phyloP scores from a whole-genome alignment of 2,888 invertebrate species.

The Drosophila gaucha region DNA sequence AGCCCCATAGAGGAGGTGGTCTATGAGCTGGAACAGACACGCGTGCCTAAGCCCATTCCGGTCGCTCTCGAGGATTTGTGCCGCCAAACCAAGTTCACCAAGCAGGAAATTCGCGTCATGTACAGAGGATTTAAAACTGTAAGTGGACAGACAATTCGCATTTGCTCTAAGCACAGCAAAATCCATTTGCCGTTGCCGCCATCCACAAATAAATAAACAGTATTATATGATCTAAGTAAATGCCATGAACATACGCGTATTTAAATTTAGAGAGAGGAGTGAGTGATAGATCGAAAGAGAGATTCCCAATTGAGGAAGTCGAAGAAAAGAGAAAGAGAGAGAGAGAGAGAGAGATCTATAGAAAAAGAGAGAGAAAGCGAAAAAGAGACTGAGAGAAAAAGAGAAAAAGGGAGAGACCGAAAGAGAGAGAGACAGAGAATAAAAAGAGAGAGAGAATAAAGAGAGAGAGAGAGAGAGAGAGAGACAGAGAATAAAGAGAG shows the following conservation, averaged over 20 bases:
- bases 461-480: neutral
- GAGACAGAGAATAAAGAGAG: no score
- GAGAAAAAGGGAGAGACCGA: no score
- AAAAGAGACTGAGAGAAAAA: no score
- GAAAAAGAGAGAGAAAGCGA: no score
- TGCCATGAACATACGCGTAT: neutral
- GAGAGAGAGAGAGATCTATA: no score
- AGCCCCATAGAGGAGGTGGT: constrained; percentile 94
- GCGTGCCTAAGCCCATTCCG: constrained; percentile 92
- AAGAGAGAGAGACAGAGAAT: no score
- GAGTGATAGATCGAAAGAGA: no score
- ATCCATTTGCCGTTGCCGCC: neutral
- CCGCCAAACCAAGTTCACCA: constrained; percentile 96
- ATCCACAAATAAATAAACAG: neutral
- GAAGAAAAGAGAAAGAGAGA: no score
- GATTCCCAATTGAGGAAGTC: no score
- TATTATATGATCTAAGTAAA: neutral
- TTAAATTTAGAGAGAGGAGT: constrained; percentile 15
- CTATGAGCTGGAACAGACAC: constrained; percentile 92
- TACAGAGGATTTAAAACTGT: constrained; percentile 96
- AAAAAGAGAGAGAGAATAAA: neutral
- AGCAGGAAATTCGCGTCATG: constrained; percentile 98
- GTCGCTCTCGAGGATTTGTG: constrained; percentile 96
- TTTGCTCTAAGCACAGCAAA: neutral
- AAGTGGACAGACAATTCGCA: constrained; percentile 51